Evolutionary conservation across 2,888 invertebrate genomes (phyloP), one percentile per base, ranked within the genome.

Genomic region (Chydorus sphaericus): DNA sequence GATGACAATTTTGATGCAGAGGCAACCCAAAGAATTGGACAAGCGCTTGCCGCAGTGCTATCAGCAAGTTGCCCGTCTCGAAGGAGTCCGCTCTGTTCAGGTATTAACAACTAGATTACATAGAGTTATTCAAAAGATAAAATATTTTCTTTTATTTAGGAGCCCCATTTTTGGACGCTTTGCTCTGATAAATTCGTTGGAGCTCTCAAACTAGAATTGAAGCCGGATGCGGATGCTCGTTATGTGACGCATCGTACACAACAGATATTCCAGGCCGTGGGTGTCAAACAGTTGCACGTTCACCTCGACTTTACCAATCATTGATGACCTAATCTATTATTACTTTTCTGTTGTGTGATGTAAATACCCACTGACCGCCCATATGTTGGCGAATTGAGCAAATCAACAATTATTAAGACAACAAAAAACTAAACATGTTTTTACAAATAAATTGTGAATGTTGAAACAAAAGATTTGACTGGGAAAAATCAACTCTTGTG

Each of bases 81-180:
- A 92, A 10, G 96, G 94, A 4, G 94, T 96, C 18, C 89, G 91
- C 68, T 88, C 91, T 58, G 90, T 96, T 11, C 93, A 63, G 57
- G 54, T 48, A 44, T 10, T n/a, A n/a, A 33, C 10, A 33, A 33
- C 36, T 33, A 48, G n/a, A 16, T 10, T 20, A 48, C 10, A 16
- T 48, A 11, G 48, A n/a, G 11, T n/a, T n/a, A 20, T 48, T 18
- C 18, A 20, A 59, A 16, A 7, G 11, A 26, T n/a, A 11, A 26
- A 54, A 26, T 28, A 56, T n/a, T 53, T 20, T 11, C 10, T 59
- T 66, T 68, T 61, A 66, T 70, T 18, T 71, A 94, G 66, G 94
- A 97, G 65, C 93, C 93, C 3, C 96, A 96, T 69, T 96, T 97
- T 72, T 97, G 96, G 96, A 97, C 96, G 14, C 75, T 97, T 59